Evolutionary conservation across 2,888 invertebrate species (phyloP).

Genomic region (Perizoma affinitatum): DNA sequence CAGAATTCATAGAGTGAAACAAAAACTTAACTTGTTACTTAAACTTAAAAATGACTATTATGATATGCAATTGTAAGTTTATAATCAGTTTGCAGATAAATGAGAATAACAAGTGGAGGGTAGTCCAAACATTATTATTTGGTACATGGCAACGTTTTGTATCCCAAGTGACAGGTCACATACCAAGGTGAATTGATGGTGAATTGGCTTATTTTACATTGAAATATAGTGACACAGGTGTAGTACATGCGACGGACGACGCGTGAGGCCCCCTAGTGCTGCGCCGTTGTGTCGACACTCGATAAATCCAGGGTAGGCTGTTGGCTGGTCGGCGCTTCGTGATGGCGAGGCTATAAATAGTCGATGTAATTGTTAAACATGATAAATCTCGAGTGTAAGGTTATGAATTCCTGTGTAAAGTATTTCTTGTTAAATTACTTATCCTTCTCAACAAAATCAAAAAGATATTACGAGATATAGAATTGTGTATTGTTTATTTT

Average conservation of each 20-base stretch:
- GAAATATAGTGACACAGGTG: conserved; percentile 15
- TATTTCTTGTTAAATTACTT: conserved; percentile 10
- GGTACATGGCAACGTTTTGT: no score
- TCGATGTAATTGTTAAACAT: conserved; percentile 31
- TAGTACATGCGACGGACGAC: conserved; percentile 63
- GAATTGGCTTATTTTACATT: no score
- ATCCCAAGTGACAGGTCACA: no score
- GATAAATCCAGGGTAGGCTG: conserved; percentile 55
- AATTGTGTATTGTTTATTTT: no score
- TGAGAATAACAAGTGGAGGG: no score
- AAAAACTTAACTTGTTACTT: no score
- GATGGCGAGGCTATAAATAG: conserved; percentile 37
- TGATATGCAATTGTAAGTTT: no score
- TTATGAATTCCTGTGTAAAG: conserved; percentile 35
- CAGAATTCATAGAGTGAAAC: no score
- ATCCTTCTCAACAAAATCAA: neutral
- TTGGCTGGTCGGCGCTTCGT: conserved; percentile 35
- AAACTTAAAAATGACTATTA: no score
- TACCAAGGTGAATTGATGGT: no score
- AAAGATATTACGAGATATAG: neutral
- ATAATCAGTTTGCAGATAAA: no score
- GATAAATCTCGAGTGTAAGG: conserved; percentile 43
- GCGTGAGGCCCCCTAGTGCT: conserved; percentile 83
- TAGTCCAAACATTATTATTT: no score
- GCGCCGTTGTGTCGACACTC: conserved; percentile 78